Evolutionary conservation across 1,140 invertebrate genomes (phyloP).

Genomic region (Tetraneura akinire): DNA sequence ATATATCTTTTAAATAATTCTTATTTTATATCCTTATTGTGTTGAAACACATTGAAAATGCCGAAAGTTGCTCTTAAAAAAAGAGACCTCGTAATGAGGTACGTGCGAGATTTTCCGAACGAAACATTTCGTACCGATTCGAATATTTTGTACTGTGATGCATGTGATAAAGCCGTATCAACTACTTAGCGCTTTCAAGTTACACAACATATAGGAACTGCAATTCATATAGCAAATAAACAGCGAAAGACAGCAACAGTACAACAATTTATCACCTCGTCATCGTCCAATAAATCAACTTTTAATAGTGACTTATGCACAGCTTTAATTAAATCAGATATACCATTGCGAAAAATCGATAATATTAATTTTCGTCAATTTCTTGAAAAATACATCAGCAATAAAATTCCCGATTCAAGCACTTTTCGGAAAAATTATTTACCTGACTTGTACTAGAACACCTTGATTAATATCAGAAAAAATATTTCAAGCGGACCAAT

Average conservation of each 20-base stretch:
- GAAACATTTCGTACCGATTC: conserved; percentile 1
- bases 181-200: conserved; percentile 9
- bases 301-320: neutral
- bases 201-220: neutral
- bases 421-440: conserved; percentile 8
- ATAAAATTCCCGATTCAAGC: neutral
- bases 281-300: neutral
- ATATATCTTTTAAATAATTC: too few relatives aligned
- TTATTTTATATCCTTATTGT: too few relatives aligned
- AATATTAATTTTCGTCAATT: conserved; percentile 18
- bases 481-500: neutral
- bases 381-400: conserved; percentile 24
- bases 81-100: conserved; percentile 14
- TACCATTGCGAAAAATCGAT: conserved; percentile 21
- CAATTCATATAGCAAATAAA: neutral
- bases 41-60: neutral
- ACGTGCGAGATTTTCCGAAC: conserved; percentile 4
- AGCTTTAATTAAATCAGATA: conserved; percentile 10
- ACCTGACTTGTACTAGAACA: neutral
- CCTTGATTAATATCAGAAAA: conserved; percentile 8
- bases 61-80: conserved; percentile 17
- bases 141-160: conserved; percentile 17
- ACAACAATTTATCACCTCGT: neutral
- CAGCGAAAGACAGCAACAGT: neutral
- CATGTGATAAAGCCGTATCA: conserved; percentile 21